phyloP scores from a whole-genome alignment of 2,888 invertebrate species.

The Cinara cedri region DNA sequence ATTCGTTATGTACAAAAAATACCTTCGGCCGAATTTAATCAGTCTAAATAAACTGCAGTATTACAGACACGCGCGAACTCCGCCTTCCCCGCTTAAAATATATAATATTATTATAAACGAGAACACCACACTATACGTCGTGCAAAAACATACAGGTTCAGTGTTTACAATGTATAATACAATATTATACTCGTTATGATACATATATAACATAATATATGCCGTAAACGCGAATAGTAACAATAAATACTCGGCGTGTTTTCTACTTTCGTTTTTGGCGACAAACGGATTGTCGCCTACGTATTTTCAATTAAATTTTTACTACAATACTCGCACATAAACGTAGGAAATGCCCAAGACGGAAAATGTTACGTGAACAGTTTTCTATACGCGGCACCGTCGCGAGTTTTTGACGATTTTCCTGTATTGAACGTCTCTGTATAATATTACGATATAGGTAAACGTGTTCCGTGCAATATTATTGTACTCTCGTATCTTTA shows the following conservation, averaged over 20 bases:
- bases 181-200: not conserved
- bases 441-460: too few relatives aligned
- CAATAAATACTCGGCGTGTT: slow-evolving; percentile 9
- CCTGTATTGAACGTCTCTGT: not conserved
- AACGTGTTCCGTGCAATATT: too few relatives aligned
- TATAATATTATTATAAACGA: too few relatives aligned
- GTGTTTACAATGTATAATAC: too few relatives aligned
- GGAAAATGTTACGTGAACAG: slow-evolving; percentile 34
- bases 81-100: too few relatives aligned
- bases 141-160: too few relatives aligned
- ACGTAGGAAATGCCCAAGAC: slow-evolving; percentile 14
- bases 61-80: too few relatives aligned
- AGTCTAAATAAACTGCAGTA: too few relatives aligned
- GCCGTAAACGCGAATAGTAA: slow-evolving; percentile 20
- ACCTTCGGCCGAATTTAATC: too few relatives aligned
- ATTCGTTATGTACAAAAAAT: too few relatives aligned
- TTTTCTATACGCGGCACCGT: slow-evolving; percentile 24
- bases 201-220: not conserved
- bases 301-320: slow-evolving; percentile 12
- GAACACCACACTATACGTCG: too few relatives aligned
- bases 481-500: too few relatives aligned
- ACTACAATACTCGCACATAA: not conserved
- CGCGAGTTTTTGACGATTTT: slow-evolving; percentile 15
- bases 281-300: slow-evolving; percentile 30
- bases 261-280: slow-evolving; percentile 47